A percentile compares a stretch with the other conserved stretches of the same genome.
Conservation (phyloP, 2,113 vertebrate genomes). For the Noctilio leporinus region DNA sequence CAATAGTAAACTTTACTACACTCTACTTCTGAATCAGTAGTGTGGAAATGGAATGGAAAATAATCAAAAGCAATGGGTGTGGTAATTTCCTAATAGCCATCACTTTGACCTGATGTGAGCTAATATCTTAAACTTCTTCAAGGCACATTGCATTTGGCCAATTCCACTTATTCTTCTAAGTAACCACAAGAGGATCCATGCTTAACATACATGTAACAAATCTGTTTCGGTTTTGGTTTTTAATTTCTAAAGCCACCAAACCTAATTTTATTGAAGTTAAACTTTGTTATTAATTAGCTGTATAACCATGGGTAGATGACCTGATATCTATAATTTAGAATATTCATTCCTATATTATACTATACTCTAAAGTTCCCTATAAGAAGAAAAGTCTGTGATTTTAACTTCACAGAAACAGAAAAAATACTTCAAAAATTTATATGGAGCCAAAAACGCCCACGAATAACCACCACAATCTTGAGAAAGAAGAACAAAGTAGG, state of each 20-base stretch:
- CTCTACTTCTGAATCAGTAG: neutral
- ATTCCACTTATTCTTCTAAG: neutral
- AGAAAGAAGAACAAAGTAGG: too few relatives aligned
- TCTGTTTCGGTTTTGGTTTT: neutral
- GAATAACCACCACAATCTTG: too few relatives aligned
- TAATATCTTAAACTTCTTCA: slow-evolving; percentile 5
- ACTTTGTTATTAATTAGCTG: neutral
- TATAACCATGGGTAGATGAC: neutral
- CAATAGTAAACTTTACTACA: too few relatives aligned
- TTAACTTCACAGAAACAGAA: too few relatives aligned
- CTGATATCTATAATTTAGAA: neutral
- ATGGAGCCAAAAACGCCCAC: too few relatives aligned
- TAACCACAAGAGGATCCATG: neutral
- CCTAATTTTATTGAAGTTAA: neutral
- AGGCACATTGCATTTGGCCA: neutral
- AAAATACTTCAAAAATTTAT: too few relatives aligned
- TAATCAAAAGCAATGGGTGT: neutral
- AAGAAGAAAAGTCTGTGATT: neutral
- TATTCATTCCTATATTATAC: neutral
- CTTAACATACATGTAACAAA: neutral
- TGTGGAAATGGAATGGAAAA: too few relatives aligned
- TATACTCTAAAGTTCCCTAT: neutral
- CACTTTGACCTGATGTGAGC: slow-evolving; percentile 12
- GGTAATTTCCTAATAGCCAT: neutral
- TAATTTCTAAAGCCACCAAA: neutral